Evolutionary conservation across 2,888 invertebrate species (phyloP).

Genomic region (Parnassius mnemosyne): DNA sequence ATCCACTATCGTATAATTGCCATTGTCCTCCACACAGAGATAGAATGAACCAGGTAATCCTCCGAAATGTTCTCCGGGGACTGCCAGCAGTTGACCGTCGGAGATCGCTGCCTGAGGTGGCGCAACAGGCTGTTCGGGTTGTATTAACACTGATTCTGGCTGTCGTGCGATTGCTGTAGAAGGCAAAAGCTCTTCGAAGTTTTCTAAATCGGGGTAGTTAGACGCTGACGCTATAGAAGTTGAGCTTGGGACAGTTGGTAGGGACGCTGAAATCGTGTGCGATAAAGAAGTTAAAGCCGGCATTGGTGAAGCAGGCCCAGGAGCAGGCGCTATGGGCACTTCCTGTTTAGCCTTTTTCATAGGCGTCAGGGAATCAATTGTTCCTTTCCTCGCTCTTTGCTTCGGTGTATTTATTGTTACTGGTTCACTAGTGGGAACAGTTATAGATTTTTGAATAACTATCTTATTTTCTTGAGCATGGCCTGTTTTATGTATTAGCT

Average conservation of each 20-base stretch:
- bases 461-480: constrained; percentile 55
- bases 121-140: constrained; percentile 37
- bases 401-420: constrained; percentile 46
- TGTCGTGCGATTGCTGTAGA: constrained; percentile 69
- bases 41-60: constrained; percentile 87
- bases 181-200: constrained; percentile 71
- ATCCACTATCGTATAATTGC: constrained; percentile 86
- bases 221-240: constrained; percentile 44
- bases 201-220: constrained; percentile 58
- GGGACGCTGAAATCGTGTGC: constrained; percentile 36
- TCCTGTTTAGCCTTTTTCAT: constrained; percentile 61
- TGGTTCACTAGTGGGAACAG: constrained; percentile 48
- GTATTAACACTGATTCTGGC: constrained; percentile 39
- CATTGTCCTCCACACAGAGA: constrained; percentile 86
- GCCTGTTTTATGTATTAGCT: constrained; percentile 64
- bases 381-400: constrained; percentile 53
- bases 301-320: constrained; percentile 36
- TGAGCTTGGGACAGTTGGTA: constrained; percentile 45
- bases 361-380: constrained; percentile 48
- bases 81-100: constrained; percentile 84
- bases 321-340: constrained; percentile 52
- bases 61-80: constrained; percentile 86
- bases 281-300: constrained; percentile 50
- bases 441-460: constrained; percentile 58
- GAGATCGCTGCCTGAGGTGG: constrained; percentile 56